Evolutionary conservation across 1,140 invertebrate species (phyloP), one percentile per base, ranked within the genome.

Genomic region (Littorina saxatilis): DNA sequence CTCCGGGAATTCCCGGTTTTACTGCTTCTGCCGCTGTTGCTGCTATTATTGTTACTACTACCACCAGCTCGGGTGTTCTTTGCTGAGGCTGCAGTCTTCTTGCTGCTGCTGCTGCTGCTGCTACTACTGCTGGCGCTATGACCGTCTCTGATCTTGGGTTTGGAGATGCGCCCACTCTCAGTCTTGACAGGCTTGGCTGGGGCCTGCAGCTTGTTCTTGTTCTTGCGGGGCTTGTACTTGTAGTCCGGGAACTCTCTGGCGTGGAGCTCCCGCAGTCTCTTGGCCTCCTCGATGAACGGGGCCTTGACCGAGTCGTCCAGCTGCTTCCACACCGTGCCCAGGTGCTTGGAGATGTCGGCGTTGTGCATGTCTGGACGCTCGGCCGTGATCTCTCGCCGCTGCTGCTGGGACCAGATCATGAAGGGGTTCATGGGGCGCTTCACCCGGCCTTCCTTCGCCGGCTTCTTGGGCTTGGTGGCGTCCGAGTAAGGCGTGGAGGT

Each of bases 301-400:
- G 97, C 94, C 70, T 97, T 94, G 90, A 98, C 97, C 91, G 97
- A 95, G 2, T 97, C 97, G 81, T 96, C 97, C 84, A 99, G 93
- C 40, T 96, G 95, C 86, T 97, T 96, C 98, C 98, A 99, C 4
- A 85, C 82, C 75, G 86, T 87, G 95, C 96, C 98, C 68, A 99
- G 94, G 84, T 99, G 99, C 94, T 99, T 99, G 39, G 97, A 99
- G 93, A 99, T 99, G 93, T 99, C 99, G 0, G 98, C 99, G 92
- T 99, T 99, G 93, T 99, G 99, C 98, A 99, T 99, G 88, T 99
- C 99, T 0, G 99, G 99, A 91, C 97, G 99, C 0, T 97, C 97
- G 91, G 99, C 99, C 0, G 99, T 94, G 87, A 99, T 99, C 93
- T 99, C 99, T 74, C 98, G 94, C 84, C 99, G 94, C 91, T 99